Base-by-base conservation (phyloP, 2,797 vertebrate genomes). In the Sphenopsis melanotis region DNA sequence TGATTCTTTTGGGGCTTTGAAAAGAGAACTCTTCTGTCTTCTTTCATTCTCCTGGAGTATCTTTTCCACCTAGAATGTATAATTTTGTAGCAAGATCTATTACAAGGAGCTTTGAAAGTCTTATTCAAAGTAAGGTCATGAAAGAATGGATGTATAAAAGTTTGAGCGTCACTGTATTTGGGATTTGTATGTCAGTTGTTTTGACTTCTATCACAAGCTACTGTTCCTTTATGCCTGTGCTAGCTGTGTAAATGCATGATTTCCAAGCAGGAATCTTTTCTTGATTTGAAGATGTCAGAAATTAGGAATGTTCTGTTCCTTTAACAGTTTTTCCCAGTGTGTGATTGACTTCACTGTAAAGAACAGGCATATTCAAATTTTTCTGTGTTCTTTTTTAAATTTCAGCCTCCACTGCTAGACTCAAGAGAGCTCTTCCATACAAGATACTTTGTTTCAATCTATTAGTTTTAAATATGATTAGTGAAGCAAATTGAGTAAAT, bases 261-360 rank as follows among this genome's bases (percentile, higher is more conserved):
- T 95, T 94, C 83, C 53, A 87, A 29, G 30, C 37, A 55, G 39
- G 84, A 92, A 85, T 77, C 57, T 92, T 90, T 70, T 83, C 71
- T 89, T 92, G 68, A 78, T 85, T 83, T 87, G 83, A 83, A 78
- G 53, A 68, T 89, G 76, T 92, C 93, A 95, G 41, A 80, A 90
- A 83, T 80, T 47, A 87, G 64, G 41, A 83, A n/a, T 82, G 63
- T 75, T 94, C 64, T 84, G 39, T 87, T 87, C 18, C 42, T 77
- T 80, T 90, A 89, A 42, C 55, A 71, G 71, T 94, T 95, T 87
- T 55, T 87, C 77, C 41, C 53, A 87, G 64, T 36, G 15, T 68
- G 42, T 85, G 68, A 85, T 80, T 87, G 78, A 95, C 83, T 87
- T 85, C 36, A 34, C n/a, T 87, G 64, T 83, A 53, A 85, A 85